Base-by-base conservation (phyloP, 2,113 vertebrate genomes). In the Zapus hudsonius region DNA sequence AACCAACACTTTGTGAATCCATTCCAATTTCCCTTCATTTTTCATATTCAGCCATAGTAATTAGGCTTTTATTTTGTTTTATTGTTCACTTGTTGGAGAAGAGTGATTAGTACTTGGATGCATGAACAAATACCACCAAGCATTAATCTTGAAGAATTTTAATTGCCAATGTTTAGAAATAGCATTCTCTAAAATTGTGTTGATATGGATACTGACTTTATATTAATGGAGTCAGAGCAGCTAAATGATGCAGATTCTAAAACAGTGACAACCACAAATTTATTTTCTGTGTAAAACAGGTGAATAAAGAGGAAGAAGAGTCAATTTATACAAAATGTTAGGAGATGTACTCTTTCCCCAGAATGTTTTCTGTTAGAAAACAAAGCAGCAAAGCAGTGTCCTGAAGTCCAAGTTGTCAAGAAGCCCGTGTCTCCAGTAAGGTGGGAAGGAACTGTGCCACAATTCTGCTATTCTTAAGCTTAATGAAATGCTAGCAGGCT, bases 401-500 rank as follows among this genome's bases (percentile, higher is more conserved):
- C 89, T 42, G 23, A 93, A 81, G 80, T 91, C 73, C 82, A 94
- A 80, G 84, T 92, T 80, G 83, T 96, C 92, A 75, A 84, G 92
- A 90, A 94, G 61, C 84, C 79, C 40, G 19, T 69, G 95, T 91
- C 36, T 92, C 88, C 93, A 36, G 11, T 86, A 70, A 93, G 95
- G 82, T 82, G 92, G 91, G 94, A 97, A 96, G 95, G 95, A 95
- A 96, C 85, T 61, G 76, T 70, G 90, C 61, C 40, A 93, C 90
- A 90, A 95, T 95, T 87, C 82, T 85, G 76, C 76, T 95, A 75
- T 94, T 96, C 94, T 95, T 88, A 69, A 66, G 79, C 87, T 96
- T 97, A 96, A 96, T 95, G 95, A 94, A 96, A 96, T 94, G 94
- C 85, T 91, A 95, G 96, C 90, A 94, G 95, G 94, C 89, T 94